phyloP scores from a whole-genome alignment of 1,140 invertebrate species.

The Drosophila kikkawai region DNA sequence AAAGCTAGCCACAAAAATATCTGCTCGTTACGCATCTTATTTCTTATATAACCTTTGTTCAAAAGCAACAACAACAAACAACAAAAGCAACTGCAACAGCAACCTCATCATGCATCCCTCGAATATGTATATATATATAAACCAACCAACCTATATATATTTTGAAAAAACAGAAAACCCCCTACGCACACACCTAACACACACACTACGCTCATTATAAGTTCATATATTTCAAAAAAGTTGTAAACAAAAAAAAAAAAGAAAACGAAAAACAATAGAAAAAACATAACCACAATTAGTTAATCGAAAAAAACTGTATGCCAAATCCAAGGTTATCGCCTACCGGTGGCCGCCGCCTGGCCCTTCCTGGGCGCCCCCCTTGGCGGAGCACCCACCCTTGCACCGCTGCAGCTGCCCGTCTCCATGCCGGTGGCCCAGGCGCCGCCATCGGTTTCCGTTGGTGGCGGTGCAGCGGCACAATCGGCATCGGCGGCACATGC shows the following conservation, averaged over 20 bases:
- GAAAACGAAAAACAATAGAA: slow-evolving; percentile 5
- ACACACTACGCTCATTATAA: slow-evolving; percentile 21
- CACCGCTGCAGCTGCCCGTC: slow-evolving; percentile 82
- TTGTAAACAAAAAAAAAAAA: slow-evolving; percentile 5
- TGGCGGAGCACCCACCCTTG: slow-evolving; percentile 86
- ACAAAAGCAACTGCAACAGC: slow-evolving; percentile 41
- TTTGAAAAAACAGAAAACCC: slow-evolving; percentile 9
- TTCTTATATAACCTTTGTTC: not conserved
- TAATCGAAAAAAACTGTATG: slow-evolving; percentile 38
- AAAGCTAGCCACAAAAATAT: not conserved
- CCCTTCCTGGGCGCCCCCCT: slow-evolving; percentile 85
- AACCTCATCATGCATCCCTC: slow-evolving; percentile 65
- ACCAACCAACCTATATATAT: slow-evolving; percentile 15
- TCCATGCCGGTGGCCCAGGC: slow-evolving; percentile 76
- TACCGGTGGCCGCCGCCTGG: slow-evolving; percentile 86
- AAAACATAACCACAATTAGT: slow-evolving; percentile 23
- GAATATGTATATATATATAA: slow-evolving; percentile 66
- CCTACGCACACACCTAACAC: slow-evolving; percentile 33
- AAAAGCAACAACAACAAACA: slow-evolving; percentile 40
- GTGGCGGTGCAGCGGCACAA: slow-evolving; percentile 22
- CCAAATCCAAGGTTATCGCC: slow-evolving; percentile 86
- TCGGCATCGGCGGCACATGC: slow-evolving; percentile 84
- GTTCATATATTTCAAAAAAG: slow-evolving; percentile 16
- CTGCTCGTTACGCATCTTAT: not conserved
- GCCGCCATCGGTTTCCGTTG: slow-evolving; percentile 74